Base-by-base conservation (phyloP, 2,113 vertebrate genomes). In the Tetraodon nigroviridis region DNA sequence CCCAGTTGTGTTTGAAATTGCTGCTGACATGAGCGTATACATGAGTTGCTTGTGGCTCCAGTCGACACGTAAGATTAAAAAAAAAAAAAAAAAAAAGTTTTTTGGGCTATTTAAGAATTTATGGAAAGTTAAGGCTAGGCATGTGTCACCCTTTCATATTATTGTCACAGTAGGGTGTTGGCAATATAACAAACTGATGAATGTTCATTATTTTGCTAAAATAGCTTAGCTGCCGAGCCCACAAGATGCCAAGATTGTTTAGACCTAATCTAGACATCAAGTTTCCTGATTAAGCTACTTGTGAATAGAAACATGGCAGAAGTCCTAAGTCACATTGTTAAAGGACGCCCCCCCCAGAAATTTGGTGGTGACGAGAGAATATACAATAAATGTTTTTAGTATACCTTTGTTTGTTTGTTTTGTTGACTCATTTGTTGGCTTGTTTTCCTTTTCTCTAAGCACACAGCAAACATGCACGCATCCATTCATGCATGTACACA, bases 401-500 rank as follows among this genome's bases (percentile, higher is more conserved):
- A 1, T 60, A 14, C 61, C 41, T 69, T 64, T 73, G 59, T 77
- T 79, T 75, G 66, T 71, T 69, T 84, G 71, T 29, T 65, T 65
- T 67, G 71, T 44, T 51, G 8, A 73, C 44, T 70, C 18, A 53
- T 84, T 80, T 81, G 66, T 64, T 69, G 61, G 66, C 64, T 66
- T 21, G 69, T 81, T 77, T 57, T 64, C 51, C 73, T 76, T 55
- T 74, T 83, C 78, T 73, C 66, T 54, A 76, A 61, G 64, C 29
- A 21, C 27, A 64, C 66, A 78, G 80, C 78, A 86, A 81, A 82
- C 63, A 67, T 78, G 69, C 49, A 54, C 71, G 40, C 59, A 64
- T 58, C 64, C 59, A 75, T 63, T 76, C 67, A 66, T 24, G 54
- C 49, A 46, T 51, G 47, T 58, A 69, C 61, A 65, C 58, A n/a